Evolutionary conservation across 1,140 invertebrate species (phyloP), one percentile per base, ranked within the genome.

Genomic region (Oedothorax gibbosus): DNA sequence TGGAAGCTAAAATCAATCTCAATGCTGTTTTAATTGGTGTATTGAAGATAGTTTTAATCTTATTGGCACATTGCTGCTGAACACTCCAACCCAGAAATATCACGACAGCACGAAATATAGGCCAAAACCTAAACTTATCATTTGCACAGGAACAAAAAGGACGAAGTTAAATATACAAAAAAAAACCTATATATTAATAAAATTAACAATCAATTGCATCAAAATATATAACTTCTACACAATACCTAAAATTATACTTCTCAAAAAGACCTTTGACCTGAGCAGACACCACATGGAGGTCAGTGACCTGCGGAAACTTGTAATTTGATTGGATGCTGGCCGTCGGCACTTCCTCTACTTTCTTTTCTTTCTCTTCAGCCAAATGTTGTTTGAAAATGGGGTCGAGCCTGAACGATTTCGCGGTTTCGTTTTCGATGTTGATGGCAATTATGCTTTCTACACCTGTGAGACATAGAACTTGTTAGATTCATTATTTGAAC

Each of bases 211-310:
- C 18, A 3, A 62, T 62, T 62, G 57, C 57, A 15, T 62, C 18
- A 62, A 66, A 81, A 56, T 14, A 49, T 0, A 80, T 11, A 85
- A 78, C 12, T 60, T 90, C 64, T 50, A 2, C 51, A 49, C 5
- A 90, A 90, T 90, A 93, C 93, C 91, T 91, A 79, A 91, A 91
- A 82, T 91, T 92, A 88, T 90, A 89, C n/a, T 66, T 53, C 50
- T 92, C 92, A 88, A 96, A 92, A 53, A 96, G 87, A 1, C 93
- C 92, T 6, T 93, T 80, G 12, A 95, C 93, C 77, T 92, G 91
- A 18, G 93, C 91, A 11, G 94, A 95, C 51, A 96, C 92, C 88
- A 91, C 92, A 89, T 92, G 94, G 88, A 94, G 92, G 89, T 96
- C 95, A 14, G 91, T 90, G 64, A 96, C 92, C 60, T 89, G 89